Conservation (phyloP, 2,888 invertebrate species). For the Heliconius erato region DNA sequence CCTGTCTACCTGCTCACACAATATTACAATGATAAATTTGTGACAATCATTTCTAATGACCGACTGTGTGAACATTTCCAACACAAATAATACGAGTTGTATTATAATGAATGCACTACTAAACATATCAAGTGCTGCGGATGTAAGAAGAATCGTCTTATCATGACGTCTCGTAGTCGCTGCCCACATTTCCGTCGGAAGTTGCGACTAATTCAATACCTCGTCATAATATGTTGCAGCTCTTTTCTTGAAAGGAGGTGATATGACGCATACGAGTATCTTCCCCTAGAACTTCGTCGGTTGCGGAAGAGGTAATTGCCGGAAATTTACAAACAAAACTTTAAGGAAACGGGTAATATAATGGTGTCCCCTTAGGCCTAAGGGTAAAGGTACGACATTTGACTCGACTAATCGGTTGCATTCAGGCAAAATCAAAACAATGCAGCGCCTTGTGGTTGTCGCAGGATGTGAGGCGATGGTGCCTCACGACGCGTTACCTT, state of each 20-base stretch:
- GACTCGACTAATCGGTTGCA: constrained; percentile 80
- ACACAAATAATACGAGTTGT: constrained; percentile 40
- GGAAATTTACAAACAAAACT: constrained; percentile 72
- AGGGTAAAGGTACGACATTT: constrained; percentile 81
- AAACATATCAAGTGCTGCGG: constrained; percentile 44
- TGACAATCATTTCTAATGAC: constrained; percentile 50
- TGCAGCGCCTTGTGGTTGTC: constrained; percentile 69
- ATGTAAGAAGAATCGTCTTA: constrained; percentile 51
- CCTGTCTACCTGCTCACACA: constrained; percentile 69
- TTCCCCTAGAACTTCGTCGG: constrained; percentile 66
- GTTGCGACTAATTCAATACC: constrained; percentile 68
- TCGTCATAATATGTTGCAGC: constrained; percentile 77
- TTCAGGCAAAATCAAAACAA: constrained; percentile 78
- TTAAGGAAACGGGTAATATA: constrained; percentile 75
- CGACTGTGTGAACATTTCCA: constrained; percentile 45
- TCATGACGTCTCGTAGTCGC: constrained; percentile 52
- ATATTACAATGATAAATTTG: constrained; percentile 65
- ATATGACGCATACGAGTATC: constrained; percentile 63
- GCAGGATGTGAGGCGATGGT: constrained; percentile 76
- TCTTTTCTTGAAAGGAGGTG: constrained; percentile 68
- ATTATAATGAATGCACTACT: constrained; percentile 22
- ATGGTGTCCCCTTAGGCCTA: constrained; percentile 62
- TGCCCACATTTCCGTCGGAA: constrained; percentile 83
- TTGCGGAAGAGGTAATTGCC: constrained; percentile 82
- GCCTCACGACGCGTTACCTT: constrained; percentile 55